These are phyloP conservation scores for Hemitrygon akajei DNA, from an alignment of 2,797 vertebrate genomes.

Conservation along the genomic window DNA sequence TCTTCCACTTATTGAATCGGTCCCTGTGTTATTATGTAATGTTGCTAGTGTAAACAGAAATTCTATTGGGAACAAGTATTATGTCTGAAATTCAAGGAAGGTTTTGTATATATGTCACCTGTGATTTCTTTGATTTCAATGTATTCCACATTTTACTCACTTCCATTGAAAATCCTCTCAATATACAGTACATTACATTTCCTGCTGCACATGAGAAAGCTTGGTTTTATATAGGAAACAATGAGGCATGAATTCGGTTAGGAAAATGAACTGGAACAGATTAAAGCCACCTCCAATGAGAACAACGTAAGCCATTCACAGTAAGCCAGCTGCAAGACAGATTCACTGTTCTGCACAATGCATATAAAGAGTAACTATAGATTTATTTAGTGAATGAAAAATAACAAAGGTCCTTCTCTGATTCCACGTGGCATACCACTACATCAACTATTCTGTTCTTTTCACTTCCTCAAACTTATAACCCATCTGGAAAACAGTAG, in stretches of 20 bases:
- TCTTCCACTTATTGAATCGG: background rate
- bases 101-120: background rate
- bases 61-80: background rate
- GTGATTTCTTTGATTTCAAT: background rate
- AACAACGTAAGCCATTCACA: constrained; percentile 15
- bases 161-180: background rate
- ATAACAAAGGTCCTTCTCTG: background rate
- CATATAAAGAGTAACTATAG: background rate
- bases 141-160: constrained; percentile 1
- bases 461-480: background rate
- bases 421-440: background rate
- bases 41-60: constrained; percentile 21
- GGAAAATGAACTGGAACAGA: constrained; percentile 22
- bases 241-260: background rate
- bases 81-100: background rate
- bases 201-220: background rate
- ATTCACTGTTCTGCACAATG: background rate
- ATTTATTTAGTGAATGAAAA: background rate
- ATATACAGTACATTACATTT: constrained; percentile 14
- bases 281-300: background rate
- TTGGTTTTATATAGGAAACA: constrained; percentile 23
- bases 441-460: background rate
- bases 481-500: background rate
- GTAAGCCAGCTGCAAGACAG: background rate
- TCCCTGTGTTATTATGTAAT: background rate